Evolutionary conservation across 2,797 vertebrate genomes (phyloP), one percentile per base, ranked within the genome.

Genomic region (Microcaecilia unicolor): DNA sequence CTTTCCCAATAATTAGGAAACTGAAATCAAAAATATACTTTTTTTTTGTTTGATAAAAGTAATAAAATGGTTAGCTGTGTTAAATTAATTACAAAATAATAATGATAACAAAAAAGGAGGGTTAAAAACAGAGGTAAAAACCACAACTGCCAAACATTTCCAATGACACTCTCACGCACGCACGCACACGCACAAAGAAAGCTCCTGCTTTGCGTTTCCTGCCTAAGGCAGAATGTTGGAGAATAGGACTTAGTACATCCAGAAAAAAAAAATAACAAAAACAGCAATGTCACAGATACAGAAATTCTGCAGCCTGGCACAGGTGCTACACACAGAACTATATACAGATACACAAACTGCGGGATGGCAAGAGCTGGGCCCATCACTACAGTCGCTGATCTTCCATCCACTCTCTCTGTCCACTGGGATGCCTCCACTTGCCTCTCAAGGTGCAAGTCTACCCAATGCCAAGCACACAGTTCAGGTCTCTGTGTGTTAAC

Each of bases 11-110:
- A 57, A 53, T 55, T 33, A 47, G 54, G 63, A 72, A 66, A 67
- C 58, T 19, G 47, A 62, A 72, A 67, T 66, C 61, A 85, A 83
- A 78, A 76, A 68, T 64, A 79, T 64, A 72, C 41, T 68, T 70
- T 67, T n/a, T n/a, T 50, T 43, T 58, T 71, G 55, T 70, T 71
- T 48, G 61, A 65, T 70, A 63, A 66, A 76, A 71, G 73, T 72
- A 77, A 81, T 75, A 80, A 74, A 69, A 67, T 57, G 60, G 66
- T 73, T 62, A 68, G 68, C 70, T 54, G 76, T 78, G 78, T 84
- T 81, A 88, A 83, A 78, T 78, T 70, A 81, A 75, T 39, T 46
- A 32, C 36, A 51, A 16, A 19, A n/a, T 23, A 41, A 34, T 41
- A 49, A 27, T 41, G 42, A 42, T 37, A 45, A 66, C 61, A 60